Evolutionary conservation across 1,140 invertebrate species (phyloP).

Genomic region (Oncopodura yosiiana): DNA sequence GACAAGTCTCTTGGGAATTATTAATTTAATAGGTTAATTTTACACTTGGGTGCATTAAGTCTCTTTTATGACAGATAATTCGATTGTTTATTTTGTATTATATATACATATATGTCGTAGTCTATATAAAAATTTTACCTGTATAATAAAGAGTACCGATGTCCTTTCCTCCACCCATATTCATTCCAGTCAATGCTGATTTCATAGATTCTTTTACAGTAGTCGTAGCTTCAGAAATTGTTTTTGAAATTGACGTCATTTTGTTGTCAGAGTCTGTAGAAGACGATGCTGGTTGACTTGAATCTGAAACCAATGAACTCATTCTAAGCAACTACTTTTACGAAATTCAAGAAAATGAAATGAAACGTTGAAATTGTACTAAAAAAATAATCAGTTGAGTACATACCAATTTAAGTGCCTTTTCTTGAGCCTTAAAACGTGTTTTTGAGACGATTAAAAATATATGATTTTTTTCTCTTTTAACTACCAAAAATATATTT

Average conservation of each 20-base stretch:
- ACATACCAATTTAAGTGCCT: neutral
- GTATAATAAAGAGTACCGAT: conserved; percentile 31
- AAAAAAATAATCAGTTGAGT: neutral
- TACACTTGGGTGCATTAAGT: too few species aligned
- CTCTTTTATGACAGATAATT: neutral
- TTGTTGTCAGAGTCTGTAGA: conserved; percentile 2
- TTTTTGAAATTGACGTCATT: conserved; percentile 33
- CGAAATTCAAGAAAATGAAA: conserved; percentile 4
- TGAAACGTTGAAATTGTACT: conserved; percentile 3
- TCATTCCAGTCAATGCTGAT: conserved; percentile 26
- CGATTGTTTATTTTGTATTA: neutral
- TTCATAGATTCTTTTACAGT: conserved; percentile 34
- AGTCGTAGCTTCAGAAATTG: conserved; percentile 34
- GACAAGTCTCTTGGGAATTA: too few species aligned
- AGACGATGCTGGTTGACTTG: conserved; percentile 9
- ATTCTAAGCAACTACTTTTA: neutral
- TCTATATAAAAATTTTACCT: conserved; percentile 15
- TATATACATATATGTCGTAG: neutral
- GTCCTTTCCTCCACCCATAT: conserved; percentile 26
- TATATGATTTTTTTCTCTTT: neutral
- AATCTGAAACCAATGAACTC: neutral
- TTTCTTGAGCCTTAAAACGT: too few species aligned
- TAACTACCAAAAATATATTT: neutral
- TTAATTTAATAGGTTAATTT: too few species aligned
- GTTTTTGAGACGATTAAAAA: too few species aligned